phyloP scores from a whole-genome alignment of 2,797 vertebrate species.

The Typhlichthys eigenmanni region DNA sequence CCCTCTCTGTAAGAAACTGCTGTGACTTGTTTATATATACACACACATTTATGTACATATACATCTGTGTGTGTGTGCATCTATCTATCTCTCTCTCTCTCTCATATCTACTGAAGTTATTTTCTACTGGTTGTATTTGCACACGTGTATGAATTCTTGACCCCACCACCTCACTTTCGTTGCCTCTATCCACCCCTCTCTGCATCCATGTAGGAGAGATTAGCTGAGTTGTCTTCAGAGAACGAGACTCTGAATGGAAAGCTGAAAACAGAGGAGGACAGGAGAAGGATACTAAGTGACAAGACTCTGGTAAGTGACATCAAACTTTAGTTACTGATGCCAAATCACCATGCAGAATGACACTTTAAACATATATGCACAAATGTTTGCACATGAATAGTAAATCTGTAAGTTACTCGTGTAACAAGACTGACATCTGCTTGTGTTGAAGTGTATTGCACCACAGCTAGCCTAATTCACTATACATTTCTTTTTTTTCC shows the following conservation, averaged over 20 bases:
- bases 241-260: slow-evolving; percentile 84
- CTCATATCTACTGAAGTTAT: background rate
- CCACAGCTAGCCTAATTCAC: background rate
- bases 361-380: too few species aligned
- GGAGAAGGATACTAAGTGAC: slow-evolving; percentile 76
- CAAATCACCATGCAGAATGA: too few species aligned
- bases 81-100: background rate
- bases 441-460: slow-evolving; percentile 7
- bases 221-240: slow-evolving; percentile 80
- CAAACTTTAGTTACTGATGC: background rate
- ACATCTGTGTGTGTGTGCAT: background rate
- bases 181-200: background rate
- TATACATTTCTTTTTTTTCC: background rate
- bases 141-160: background rate
- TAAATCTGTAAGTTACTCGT: background rate
- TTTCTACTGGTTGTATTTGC: too few species aligned
- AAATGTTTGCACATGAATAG: background rate
- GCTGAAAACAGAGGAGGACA: slow-evolving; percentile 83
- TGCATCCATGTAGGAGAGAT: slow-evolving; percentile 77
- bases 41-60: too few species aligned
- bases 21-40: background rate
- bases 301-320: slow-evolving; percentile 77
- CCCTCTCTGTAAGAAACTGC: slow-evolving; percentile 77
- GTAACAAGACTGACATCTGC: slow-evolving; percentile 18
- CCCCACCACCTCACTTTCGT: background rate